A percentile compares a stretch with the other conserved stretches of the same genome.
Evolutionary conservation across 37 sponge, comb jelly and placozoan genomes (phyloP).

Genomic region (Petrosia ficiformis): DNA sequence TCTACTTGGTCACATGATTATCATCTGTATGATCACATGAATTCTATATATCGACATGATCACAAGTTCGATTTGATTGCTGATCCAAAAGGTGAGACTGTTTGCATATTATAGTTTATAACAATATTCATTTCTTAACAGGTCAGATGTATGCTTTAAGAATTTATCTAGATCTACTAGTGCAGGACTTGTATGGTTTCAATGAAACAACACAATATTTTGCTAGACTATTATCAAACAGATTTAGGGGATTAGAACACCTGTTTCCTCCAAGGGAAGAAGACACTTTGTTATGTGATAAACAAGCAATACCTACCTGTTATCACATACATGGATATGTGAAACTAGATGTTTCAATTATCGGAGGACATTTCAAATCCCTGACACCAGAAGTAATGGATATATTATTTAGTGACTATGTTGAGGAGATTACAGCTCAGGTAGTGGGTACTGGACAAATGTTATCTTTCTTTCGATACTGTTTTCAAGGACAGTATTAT

Average conservation of each 20-base stretch:
- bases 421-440: conserved; percentile 89
- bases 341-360: conserved; percentile 69
- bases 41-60: conserved; percentile 82
- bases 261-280: conserved; percentile 65
- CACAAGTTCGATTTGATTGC: conserved; percentile 90
- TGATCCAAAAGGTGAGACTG: conserved; percentile 49
- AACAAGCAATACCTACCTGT: conserved; percentile 76
- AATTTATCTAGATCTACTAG: conserved; percentile 86
- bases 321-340: conserved; percentile 80
- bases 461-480: conserved; percentile 85
- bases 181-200: conserved; percentile 83
- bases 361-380: conserved; percentile 64
- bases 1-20: conserved; percentile 97
- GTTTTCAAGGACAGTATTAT: conserved; percentile 75
- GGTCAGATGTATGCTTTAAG: conserved; percentile 87
- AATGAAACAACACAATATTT: conserved; percentile 75
- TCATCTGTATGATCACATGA: conserved; percentile 85
- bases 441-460: conserved; percentile 78
- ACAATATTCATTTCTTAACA: conserved; percentile 10
- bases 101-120: background rate
- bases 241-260: conserved; percentile 72
- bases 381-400: conserved; percentile 70
- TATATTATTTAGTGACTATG: conserved; percentile 82
- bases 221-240: conserved; percentile 52
- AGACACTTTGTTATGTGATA: conserved; percentile 48